phyloP scores from a whole-genome alignment of 2,888 invertebrate genomes.

The Molorchus minor region DNA sequence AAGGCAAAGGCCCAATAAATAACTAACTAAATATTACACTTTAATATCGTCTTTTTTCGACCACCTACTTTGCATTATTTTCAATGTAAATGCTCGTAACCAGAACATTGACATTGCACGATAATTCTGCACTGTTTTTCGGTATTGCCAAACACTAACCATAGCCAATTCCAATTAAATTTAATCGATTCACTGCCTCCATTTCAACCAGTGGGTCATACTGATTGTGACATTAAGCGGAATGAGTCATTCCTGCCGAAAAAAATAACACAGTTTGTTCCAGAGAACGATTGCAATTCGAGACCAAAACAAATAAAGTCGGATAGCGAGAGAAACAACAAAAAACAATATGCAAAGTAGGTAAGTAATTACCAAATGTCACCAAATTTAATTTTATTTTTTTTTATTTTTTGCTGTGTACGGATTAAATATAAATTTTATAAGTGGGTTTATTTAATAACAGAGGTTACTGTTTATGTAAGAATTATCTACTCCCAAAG shows the following conservation, averaged over 20 bases:
- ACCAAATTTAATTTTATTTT: too few relatives aligned
- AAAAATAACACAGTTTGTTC: slow-evolving; percentile 3
- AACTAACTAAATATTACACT: neutral
- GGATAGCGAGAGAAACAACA: neutral
- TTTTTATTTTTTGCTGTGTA: neutral
- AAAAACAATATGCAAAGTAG: neutral
- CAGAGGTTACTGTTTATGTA: too few relatives aligned
- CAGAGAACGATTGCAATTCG: neutral
- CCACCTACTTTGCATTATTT: neutral
- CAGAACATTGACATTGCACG: too few relatives aligned
- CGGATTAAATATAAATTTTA: neutral
- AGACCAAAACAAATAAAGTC: neutral
- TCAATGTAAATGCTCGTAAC: too few relatives aligned
- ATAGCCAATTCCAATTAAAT: neutral
- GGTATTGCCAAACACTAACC: neutral
- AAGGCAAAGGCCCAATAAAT: too few relatives aligned
- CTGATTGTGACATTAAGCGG: neutral
- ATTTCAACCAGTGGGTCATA: neutral
- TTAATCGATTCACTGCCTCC: neutral
- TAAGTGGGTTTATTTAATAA: too few relatives aligned
- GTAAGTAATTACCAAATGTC: too few relatives aligned
- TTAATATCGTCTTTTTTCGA: neutral
- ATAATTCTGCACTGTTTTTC: neutral
- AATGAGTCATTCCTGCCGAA: neutral
- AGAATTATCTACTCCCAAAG: too few relatives aligned